Evolutionary conservation across 2,113 vertebrate species (phyloP).

Genomic region (Heloderma charlesbogerti): DNA sequence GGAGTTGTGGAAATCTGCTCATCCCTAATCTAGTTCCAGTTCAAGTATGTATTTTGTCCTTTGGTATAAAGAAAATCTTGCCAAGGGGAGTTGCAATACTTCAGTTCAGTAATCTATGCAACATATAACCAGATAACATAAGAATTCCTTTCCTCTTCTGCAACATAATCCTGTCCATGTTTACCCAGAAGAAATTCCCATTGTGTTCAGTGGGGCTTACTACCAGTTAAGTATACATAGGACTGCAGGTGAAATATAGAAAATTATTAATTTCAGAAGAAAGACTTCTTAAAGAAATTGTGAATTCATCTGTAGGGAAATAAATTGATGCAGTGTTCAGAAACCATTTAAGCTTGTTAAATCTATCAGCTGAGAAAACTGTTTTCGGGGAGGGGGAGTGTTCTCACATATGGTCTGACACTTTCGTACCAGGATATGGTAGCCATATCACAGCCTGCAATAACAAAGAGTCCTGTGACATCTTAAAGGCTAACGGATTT

Average conservation of each 20-base stretch:
- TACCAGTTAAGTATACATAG: background rate
- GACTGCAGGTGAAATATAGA: background rate
- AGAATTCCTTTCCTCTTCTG: background rate
- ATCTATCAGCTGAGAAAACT: background rate
- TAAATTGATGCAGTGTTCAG: background rate
- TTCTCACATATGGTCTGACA: background rate
- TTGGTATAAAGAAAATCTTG: background rate
- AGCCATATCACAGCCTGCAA: background rate
- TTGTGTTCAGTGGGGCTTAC: background rate
- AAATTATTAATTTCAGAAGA: background rate
- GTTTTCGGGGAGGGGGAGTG: too few relatives aligned
- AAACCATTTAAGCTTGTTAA: background rate
- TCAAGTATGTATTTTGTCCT: background rate
- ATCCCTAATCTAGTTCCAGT: background rate
- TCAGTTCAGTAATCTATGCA: background rate
- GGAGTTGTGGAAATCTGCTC: background rate
- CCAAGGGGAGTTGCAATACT: background rate
- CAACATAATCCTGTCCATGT: background rate
- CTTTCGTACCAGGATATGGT: background rate
- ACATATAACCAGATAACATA: background rate
- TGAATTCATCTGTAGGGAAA: background rate
- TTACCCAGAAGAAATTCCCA: background rate
- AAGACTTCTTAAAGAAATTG: background rate
- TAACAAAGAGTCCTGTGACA: background rate
- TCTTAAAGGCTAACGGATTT: conserved; percentile 7